These are phyloP conservation scores for Scaptomyza pallida DNA, from an alignment of 1,140 invertebrate genomes.

Conservation along the genomic window DNA sequence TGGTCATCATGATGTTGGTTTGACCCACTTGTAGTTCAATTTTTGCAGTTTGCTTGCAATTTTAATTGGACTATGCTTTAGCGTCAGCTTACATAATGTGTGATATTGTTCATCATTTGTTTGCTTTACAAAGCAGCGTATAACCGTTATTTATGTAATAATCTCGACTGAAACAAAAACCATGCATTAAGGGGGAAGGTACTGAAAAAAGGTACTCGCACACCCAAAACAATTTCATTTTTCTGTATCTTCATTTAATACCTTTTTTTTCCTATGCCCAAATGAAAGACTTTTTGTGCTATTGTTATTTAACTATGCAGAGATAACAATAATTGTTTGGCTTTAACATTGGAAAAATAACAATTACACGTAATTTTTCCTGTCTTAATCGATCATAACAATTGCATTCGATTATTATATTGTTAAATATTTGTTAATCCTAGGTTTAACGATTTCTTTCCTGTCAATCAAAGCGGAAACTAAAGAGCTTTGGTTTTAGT, in stretches of 20 bases:
- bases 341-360: neutral
- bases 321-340: neutral
- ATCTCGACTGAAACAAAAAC: neutral
- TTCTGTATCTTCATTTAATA: neutral
- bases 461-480: neutral
- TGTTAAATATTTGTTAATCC: neutral
- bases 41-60: conserved; percentile 46
- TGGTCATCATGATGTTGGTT: conserved; percentile 30
- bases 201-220: neutral
- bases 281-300: neutral
- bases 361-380: neutral
- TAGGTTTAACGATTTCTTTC: neutral
- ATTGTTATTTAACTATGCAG: neutral
- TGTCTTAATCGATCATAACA: neutral
- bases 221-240: neutral
- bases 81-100: conserved; percentile 25
- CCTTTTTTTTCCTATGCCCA: neutral
- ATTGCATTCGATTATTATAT: neutral
- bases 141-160: conserved; percentile 14
- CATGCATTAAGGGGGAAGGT: neutral
- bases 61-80: conserved; percentile 45
- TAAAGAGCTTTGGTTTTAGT: neutral
- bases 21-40: conserved; percentile 67
- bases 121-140: neutral
- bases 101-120: conserved; percentile 7